phyloP scores from a whole-genome alignment of 2,888 invertebrate species.

The Nezara viridula region DNA sequence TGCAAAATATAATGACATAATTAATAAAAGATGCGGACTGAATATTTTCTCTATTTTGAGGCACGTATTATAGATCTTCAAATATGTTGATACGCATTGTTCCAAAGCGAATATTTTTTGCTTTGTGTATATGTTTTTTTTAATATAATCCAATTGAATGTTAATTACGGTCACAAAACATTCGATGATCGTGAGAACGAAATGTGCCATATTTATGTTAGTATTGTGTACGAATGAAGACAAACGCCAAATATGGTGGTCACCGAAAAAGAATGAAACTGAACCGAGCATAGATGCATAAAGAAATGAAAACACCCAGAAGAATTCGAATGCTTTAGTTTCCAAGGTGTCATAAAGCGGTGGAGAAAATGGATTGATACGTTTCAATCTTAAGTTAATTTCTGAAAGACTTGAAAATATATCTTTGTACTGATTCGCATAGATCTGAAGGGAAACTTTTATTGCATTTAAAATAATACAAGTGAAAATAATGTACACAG shows the following conservation, averaged over 20 bases:
- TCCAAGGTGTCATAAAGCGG: background rate
- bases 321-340: background rate
- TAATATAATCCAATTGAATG: background rate
- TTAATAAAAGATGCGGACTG: background rate
- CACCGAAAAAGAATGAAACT: background rate
- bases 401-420: background rate
- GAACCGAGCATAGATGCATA: background rate
- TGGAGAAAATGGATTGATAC: background rate
- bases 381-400: background rate
- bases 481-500: background rate
- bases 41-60: conserved; percentile 21
- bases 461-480: background rate
- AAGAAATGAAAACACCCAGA: background rate
- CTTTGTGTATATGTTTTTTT: background rate
- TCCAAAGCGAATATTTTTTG: background rate
- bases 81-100: background rate
- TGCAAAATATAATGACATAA: background rate
- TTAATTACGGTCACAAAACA: background rate
- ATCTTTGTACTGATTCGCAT: background rate
- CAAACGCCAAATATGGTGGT: background rate
- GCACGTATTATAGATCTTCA: background rate
- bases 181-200: background rate
- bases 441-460: background rate
- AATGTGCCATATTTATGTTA: background rate
- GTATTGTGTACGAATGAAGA: background rate